phyloP scores from a whole-genome alignment of 2,888 invertebrate species.

The Bugula neritina region DNA sequence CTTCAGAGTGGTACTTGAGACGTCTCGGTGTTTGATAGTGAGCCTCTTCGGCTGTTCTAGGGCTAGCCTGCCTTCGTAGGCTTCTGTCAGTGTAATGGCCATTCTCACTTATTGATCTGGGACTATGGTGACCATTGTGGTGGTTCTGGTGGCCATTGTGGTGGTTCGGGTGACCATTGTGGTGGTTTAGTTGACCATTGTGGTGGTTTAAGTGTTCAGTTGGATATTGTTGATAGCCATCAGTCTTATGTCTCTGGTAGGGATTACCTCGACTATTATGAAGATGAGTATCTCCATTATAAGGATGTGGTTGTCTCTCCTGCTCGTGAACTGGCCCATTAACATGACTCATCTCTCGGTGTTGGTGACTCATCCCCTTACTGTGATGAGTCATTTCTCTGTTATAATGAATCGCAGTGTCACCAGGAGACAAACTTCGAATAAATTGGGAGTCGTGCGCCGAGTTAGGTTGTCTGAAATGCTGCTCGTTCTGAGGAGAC shows the following conservation, averaged over 20 bases:
- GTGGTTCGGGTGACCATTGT: neutral
- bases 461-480: neutral
- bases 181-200: neutral
- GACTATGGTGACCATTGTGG: neutral
- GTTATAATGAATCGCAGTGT: too few species aligned
- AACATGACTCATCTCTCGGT: too few species aligned
- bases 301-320: too few species aligned
- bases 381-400: neutral
- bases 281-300: neutral
- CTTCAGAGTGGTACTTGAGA: neutral
- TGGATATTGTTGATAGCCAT: neutral
- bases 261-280: neutral
- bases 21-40: neutral
- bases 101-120: conserved; percentile 1
- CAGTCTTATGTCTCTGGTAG: neutral
- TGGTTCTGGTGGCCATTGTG: neutral
- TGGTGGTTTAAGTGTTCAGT: neutral
- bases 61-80: neutral
- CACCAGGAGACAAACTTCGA: too few species aligned
- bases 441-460: too few species aligned
- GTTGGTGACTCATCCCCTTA: too few species aligned
- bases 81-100: conserved; percentile 19
- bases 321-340: too few species aligned
- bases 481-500: neutral
- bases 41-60: neutral